Conservation (phyloP, 2,888 invertebrate genomes). For the Phyto melanocephala region DNA sequence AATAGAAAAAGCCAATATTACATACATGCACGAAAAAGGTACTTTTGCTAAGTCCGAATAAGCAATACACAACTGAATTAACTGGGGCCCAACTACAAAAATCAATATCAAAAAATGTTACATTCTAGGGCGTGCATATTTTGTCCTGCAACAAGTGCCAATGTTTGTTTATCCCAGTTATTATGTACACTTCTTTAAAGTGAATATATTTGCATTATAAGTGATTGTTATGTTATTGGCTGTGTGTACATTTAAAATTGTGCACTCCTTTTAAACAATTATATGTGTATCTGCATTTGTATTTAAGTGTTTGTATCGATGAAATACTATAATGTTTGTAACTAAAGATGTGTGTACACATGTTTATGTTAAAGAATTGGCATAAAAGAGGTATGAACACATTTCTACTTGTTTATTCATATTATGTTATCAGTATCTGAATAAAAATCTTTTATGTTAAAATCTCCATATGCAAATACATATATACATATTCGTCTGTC, state of each 20-base stretch:
- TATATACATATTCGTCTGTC: background rate
- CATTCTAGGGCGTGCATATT: too few species aligned
- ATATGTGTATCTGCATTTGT: background rate
- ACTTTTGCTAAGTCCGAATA: too few species aligned
- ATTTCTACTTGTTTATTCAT: constrained; percentile 25
- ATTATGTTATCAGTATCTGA: constrained; percentile 24
- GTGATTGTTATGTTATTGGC: constrained; percentile 17
- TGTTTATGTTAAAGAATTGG: background rate
- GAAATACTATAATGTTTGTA: background rate
- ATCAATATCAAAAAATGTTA: background rate
- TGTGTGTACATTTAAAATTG: background rate
- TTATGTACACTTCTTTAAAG: constrained; percentile 13
- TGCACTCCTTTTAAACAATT: background rate
- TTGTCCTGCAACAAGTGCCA: background rate
- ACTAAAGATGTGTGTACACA: background rate
- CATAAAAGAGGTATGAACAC: background rate
- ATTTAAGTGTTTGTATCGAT: background rate
- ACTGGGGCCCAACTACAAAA: background rate
- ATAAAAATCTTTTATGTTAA: background rate
- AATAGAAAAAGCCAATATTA: too few species aligned
- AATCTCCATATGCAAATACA: background rate
- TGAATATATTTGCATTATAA: constrained; percentile 36
- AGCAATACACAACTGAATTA: too few species aligned
- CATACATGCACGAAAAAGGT: too few species aligned
- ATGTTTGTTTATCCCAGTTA: background rate